Evolutionary conservation across 2,797 vertebrate genomes (phyloP).

Genomic region (Enteromius argenteus): DNA sequence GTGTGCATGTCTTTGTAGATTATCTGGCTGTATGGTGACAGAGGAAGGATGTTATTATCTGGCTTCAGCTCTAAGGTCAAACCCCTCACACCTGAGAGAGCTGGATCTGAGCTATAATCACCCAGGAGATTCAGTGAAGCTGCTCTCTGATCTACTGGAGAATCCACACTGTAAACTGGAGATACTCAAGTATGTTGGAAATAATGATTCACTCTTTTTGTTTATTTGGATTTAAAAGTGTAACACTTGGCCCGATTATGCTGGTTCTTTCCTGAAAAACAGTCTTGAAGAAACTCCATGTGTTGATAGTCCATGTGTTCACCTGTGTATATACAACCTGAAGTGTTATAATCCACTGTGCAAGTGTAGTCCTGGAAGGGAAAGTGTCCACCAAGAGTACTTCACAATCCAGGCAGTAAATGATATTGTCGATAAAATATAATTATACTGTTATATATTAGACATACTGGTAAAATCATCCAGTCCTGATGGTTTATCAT

Average conservation of each 20-base stretch:
- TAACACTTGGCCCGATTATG: too few relatives aligned
- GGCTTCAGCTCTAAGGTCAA: background rate
- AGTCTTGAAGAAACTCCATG: background rate
- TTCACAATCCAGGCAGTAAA: background rate
- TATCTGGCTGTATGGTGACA: constrained; percentile 5
- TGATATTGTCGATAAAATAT: background rate
- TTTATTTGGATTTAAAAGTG: background rate
- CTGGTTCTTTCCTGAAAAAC: background rate
- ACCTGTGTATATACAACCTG: background rate
- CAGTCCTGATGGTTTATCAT: too few relatives aligned
- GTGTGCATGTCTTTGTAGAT: background rate
- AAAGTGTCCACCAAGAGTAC: background rate
- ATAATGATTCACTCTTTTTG: background rate
- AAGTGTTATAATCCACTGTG: background rate
- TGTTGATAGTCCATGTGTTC: background rate
- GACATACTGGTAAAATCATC: too few relatives aligned
- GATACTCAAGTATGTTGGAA: background rate
- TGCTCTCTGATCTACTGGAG: background rate
- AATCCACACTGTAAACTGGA: background rate
- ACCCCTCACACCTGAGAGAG: background rate
- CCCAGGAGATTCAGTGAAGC: background rate
- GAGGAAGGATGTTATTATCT: background rate
- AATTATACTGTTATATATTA: too few relatives aligned
- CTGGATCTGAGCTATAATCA: background rate
- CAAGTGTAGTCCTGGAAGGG: background rate